A percentile compares a stretch with the other conserved stretches of the same genome.
phyloP scores from a whole-genome alignment of 2,797 vertebrate genomes.

The Naso thynnoides region DNA sequence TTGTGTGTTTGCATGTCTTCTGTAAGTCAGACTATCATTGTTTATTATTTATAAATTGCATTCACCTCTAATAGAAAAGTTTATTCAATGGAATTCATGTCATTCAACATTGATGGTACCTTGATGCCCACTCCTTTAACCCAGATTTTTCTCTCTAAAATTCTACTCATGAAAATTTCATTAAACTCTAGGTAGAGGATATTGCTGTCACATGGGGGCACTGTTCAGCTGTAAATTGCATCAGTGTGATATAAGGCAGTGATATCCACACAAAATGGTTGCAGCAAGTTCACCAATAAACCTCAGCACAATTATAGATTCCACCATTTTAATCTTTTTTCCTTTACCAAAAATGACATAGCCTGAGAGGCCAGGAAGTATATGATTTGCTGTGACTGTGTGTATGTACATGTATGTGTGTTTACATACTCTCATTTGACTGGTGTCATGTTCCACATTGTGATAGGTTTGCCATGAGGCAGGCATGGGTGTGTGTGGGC shows the following conservation, averaged over 20 bases:
- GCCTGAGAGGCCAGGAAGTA: constrained; percentile 42
- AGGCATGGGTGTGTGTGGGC: constrained; percentile 57
- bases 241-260: constrained; percentile 66
- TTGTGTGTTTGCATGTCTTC: background rate
- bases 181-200: constrained; percentile 45
- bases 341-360: constrained; percentile 55
- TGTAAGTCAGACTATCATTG: constrained; percentile 9
- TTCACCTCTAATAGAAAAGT: constrained; percentile 14
- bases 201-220: constrained; percentile 87
- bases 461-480: constrained; percentile 54
- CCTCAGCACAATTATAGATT: constrained; percentile 75
- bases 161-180: constrained; percentile 39
- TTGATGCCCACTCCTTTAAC: constrained; percentile 40
- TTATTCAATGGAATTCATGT: constrained; percentile 25
- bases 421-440: constrained; percentile 54
- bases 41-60: constrained; percentile 19
- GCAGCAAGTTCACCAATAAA: constrained; percentile 80
- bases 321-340: constrained; percentile 75
- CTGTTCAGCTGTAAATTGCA: constrained; percentile 86
- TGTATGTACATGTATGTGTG: constrained; percentile 22
- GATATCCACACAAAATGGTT: constrained; percentile 85
- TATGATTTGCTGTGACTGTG: constrained; percentile 25
- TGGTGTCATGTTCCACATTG: constrained; percentile 45
- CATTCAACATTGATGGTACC: constrained; percentile 44
- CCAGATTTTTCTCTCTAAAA: constrained; percentile 45